Evolutionary conservation across 2,888 invertebrate species (phyloP).

Genomic region (Cynaeus angustus): DNA sequence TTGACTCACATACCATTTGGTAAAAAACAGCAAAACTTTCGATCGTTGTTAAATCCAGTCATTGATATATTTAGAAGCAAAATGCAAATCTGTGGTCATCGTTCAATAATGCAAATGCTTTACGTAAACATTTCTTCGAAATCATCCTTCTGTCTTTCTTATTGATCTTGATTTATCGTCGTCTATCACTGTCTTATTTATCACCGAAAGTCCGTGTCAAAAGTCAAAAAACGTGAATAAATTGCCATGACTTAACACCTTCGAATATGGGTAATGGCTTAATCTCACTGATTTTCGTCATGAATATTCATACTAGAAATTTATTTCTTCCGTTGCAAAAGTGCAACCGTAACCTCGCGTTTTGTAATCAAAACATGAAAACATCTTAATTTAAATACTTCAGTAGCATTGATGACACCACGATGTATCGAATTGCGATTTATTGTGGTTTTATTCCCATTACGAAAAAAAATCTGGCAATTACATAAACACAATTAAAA

Average conservation of each 20-base stretch:
- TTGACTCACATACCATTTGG: conserved; percentile 42
- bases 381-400: conserved; percentile 30
- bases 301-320: conserved; percentile 32
- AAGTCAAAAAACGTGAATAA: conserved; percentile 5
- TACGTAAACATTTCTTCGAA: conserved; percentile 49
- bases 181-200: not conserved
- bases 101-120: conserved; percentile 55
- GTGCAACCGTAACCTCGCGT: conserved; percentile 16
- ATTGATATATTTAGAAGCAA: conserved; percentile 56
- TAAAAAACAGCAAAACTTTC: conserved; percentile 18
- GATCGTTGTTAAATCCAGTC: conserved; percentile 48
- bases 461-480: not conserved
- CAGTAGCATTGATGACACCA: conserved; percentile 6
- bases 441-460: conserved; percentile 1
- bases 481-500: not conserved
- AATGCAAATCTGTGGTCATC: conserved; percentile 54
- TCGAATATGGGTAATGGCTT: conserved; percentile 11
- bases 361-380: conserved; percentile 28
- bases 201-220: conserved; percentile 2
- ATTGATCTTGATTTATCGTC: conserved; percentile 14
- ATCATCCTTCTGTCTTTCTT: conserved; percentile 13
- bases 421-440: conserved; percentile 13
- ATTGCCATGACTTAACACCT: conserved; percentile 7
- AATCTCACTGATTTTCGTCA: conserved; percentile 3
- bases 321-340: conserved; percentile 36